Percentiles rank a stretch among this genome's conserved stretches.
Conservation (phyloP, 2,888 invertebrate species). For the Epistrophella euchroma region DNA sequence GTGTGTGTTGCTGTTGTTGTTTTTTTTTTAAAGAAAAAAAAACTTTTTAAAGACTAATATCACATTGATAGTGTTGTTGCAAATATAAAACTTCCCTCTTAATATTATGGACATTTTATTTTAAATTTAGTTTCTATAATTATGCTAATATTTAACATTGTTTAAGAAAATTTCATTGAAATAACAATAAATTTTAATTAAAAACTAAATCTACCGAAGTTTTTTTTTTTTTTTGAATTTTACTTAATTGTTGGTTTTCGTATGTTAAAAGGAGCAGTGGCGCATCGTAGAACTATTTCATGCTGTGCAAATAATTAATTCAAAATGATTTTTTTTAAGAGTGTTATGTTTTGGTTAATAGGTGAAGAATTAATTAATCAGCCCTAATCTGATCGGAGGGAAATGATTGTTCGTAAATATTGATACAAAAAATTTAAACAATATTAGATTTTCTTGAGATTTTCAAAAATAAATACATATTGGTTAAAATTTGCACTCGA, state of each 20-base stretch:
- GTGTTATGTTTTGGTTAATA: no score
- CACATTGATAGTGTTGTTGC: slow-evolving; percentile 72
- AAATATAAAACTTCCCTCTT: slow-evolving; percentile 14
- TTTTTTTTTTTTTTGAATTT: slow-evolving; percentile 1
- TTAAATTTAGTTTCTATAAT: slow-evolving; percentile 21
- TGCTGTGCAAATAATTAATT: no score
- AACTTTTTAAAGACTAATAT: slow-evolving; percentile 67
- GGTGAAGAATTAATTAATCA: no score
- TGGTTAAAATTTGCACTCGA: no score
- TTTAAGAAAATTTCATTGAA: slow-evolving; percentile 31
- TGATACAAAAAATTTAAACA: no score
- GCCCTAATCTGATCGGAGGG: no score
- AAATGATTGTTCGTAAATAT: no score
- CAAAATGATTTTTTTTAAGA: no score
- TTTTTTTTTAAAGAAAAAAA: slow-evolving; percentile 3
- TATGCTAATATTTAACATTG: slow-evolving; percentile 64
- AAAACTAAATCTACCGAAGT: slow-evolving; percentile 18
- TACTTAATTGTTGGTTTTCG: neutral
- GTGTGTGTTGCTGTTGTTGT: slow-evolving; percentile 10
- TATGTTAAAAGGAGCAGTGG: neutral
- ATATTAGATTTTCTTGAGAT: no score
- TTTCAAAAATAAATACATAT: no score
- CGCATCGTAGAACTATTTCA: no score
- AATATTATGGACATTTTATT: slow-evolving; percentile 11
- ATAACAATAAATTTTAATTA: slow-evolving; percentile 50